Conservation (phyloP, 2,888 invertebrate genomes). For the Neria commutata region DNA sequence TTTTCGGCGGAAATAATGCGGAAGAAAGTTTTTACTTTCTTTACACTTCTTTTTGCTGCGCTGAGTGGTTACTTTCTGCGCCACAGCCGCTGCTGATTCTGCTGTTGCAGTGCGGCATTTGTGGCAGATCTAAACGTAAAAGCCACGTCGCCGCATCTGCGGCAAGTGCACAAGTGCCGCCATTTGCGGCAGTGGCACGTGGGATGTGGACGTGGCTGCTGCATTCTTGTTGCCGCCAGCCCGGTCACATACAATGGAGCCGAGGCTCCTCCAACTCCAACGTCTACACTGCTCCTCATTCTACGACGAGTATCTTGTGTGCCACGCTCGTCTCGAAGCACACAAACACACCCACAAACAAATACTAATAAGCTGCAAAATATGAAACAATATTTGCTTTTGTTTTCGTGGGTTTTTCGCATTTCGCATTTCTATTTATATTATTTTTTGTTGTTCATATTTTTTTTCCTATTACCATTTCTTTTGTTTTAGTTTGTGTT, state of each 20-base stretch:
- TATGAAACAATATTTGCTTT: not conserved
- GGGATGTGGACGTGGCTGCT: not conserved
- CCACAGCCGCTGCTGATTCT: not conserved
- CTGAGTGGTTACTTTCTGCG: not conserved
- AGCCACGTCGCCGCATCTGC: not conserved
- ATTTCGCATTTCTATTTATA: not conserved
- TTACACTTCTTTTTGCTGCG: not conserved
- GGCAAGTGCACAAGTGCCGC: not conserved
- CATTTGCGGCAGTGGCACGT: not conserved
- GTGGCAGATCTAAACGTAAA: not conserved
- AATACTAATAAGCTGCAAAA: not conserved
- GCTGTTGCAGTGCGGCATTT: not conserved
- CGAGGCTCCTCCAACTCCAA: too few relatives aligned
- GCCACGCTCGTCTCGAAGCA: too few relatives aligned
- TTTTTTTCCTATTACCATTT: too few relatives aligned
- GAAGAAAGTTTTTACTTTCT: constrained; percentile 38
- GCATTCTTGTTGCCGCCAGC: not conserved
- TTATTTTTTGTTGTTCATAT: not conserved
- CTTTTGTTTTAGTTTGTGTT: too few relatives aligned
- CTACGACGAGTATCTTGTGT: too few relatives aligned
- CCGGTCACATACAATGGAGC: too few relatives aligned
- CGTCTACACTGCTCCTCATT: too few relatives aligned
- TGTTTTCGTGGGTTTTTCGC: constrained; percentile 1
- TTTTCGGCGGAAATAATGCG: constrained; percentile 46
- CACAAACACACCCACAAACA: too few relatives aligned